Base-by-base conservation (phyloP, 2,113 vertebrate genomes). In the Scytalopus superciliaris region DNA sequence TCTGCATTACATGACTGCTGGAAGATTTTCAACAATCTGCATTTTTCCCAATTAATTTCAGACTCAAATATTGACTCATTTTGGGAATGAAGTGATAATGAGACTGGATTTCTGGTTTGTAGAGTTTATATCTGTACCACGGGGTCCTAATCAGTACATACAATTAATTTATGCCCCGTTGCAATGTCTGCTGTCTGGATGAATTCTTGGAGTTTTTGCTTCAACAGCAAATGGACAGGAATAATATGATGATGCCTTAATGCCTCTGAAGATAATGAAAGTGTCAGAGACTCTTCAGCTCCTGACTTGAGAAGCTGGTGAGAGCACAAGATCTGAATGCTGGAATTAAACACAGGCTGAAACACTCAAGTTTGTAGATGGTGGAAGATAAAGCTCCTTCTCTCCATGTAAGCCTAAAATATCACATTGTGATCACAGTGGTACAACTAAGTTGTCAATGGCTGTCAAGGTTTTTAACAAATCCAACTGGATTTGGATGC, bases 31-130 rank as follows among this genome's bases (percentile, higher is more conserved):
- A 81, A 27, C 69, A 64, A 75, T 75, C 91, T 12, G 4, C 69
- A 31, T 81, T 81, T 92, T 89, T 72, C 35, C 56, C 89, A 53
- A 81, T 84, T 96, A 95, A 95, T 96, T 93, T 94, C 69, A 89
- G 50, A 30, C 64, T 90, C 83, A 68, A 92, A 93, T 94, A 93
- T 84, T 92, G 80, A 82, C n/a, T 87, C 15, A 2, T 91, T 92
- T 94, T 76, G 77, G 49, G 79, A 91, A 80, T 44, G 56, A 88
- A 70, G 69, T 4, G 8, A 81, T 84, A 91, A 59, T 44, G 67
- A 53, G n/a, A 25, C 35, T 52, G 73, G 77, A 87, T 64, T 90
- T 89, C 76, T 93, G 84, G n/a, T 77, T 67, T 72, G 39, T 14
- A 63, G 55, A 63, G 30, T 35, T 80, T 52, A 12, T 84, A 31